A percentile compares a stretch with the other conserved stretches of the same genome.
These are phyloP conservation scores for Chloroclystis v-ata DNA, from an alignment of 2,888 invertebrate genomes.

Conservation along the genomic window DNA sequence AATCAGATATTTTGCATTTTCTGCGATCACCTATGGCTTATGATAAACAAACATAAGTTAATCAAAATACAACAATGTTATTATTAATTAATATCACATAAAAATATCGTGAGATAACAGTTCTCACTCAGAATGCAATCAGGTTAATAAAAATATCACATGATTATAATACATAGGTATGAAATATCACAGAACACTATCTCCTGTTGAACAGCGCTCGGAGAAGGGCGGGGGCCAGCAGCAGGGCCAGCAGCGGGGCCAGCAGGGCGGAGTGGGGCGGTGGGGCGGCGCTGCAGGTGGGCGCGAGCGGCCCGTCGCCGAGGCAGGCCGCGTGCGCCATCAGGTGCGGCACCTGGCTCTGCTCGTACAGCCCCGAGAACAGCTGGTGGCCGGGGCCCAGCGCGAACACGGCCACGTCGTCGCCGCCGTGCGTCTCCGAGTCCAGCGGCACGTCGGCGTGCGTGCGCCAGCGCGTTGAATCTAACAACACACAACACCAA, in stretches of 20 bases:
- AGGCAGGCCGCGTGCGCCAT: conserved; percentile 85
- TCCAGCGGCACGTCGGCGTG: conserved; percentile 75
- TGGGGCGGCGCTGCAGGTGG: conserved; percentile 10
- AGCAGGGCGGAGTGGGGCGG: conserved; percentile 47
- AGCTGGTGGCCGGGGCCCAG: conserved; percentile 84
- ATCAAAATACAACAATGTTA: too few relatives aligned
- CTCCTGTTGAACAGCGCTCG: conserved; percentile 38
- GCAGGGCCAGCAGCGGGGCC: conserved; percentile 80
- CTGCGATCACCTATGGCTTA: neutral
- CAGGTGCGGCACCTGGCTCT: conserved; percentile 86
- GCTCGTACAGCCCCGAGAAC: conserved; percentile 86
- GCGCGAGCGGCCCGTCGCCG: conserved; percentile 70
- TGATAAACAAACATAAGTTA: too few relatives aligned
- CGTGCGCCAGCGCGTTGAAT: conserved; percentile 35
- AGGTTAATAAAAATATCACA: too few relatives aligned
- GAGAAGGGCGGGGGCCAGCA: conserved; percentile 67
- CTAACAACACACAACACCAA: too few relatives aligned
- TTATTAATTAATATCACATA: too few relatives aligned
- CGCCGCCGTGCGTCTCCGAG: conserved; percentile 85
- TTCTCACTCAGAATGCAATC: too few relatives aligned
- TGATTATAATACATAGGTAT: too few relatives aligned
- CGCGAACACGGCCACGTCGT: conserved; percentile 87
- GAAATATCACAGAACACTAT: too few relatives aligned
- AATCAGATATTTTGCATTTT: neutral
- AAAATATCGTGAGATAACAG: too few relatives aligned